Evolutionary conservation across 2,888 invertebrate genomes (phyloP).

Genomic region (Mimumesa dahlbomi): DNA sequence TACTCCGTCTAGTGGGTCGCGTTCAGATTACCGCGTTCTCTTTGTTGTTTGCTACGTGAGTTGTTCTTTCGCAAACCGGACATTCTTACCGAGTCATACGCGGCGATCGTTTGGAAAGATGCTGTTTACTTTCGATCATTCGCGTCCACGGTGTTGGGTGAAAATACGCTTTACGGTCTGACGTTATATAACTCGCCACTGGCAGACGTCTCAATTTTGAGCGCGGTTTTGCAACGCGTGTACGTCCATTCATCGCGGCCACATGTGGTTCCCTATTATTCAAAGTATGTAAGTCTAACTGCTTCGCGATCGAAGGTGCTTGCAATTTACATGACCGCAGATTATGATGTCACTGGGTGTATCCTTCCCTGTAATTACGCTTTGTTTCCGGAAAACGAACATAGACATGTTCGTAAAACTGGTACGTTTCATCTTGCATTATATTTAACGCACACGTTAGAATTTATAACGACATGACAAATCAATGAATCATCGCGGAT

Average conservation of each 20-base stretch:
- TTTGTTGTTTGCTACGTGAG: too few relatives aligned
- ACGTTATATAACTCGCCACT: neutral
- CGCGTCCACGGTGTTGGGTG: too few relatives aligned
- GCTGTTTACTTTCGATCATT: too few relatives aligned
- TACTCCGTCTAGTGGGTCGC: conserved; percentile 30
- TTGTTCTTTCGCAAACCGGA: too few relatives aligned
- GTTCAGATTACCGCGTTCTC: neutral
- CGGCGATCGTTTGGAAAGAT: too few relatives aligned
- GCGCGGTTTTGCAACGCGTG: neutral
- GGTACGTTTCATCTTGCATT: conserved; percentile 2
- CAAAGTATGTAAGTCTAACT: neutral
- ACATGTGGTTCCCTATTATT: conserved; percentile 9
- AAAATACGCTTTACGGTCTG: neutral
- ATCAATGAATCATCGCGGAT: conserved; percentile 46
- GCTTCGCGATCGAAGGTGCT: conserved; percentile 1
- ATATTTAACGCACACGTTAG: conserved; percentile 4
- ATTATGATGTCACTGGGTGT: conserved; percentile 32
- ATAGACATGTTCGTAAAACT: conserved; percentile 2
- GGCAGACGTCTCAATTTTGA: conserved; percentile 5
- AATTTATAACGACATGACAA: conserved; percentile 46
- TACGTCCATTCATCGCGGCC: neutral
- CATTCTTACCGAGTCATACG: too few relatives aligned
- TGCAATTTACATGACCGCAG: neutral
- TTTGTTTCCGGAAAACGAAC: conserved; percentile 17
- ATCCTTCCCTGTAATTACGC: conserved; percentile 15